Evolutionary conservation across 2,888 invertebrate species (phyloP), one percentile per base, ranked within the genome.

Genomic region (Cyclophora albipunctata): DNA sequence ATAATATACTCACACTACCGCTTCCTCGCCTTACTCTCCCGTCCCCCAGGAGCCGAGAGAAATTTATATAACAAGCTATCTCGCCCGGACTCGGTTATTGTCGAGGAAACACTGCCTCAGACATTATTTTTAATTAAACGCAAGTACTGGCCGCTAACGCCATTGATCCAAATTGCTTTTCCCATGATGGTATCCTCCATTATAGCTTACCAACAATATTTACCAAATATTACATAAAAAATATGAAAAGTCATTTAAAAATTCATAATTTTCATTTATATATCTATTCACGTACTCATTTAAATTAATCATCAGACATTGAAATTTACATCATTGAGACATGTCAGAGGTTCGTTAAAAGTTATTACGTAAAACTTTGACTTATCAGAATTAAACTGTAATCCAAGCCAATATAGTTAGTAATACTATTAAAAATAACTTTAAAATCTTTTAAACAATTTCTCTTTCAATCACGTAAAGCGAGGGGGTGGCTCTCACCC

Each of bases 11-110:
- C 87, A 85, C 84, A 87, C 87, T 84, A 82, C 84, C 78, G 75
- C 80, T 80, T 73, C 81, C 81, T 81, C 81, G 80, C 84, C 83
- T 83, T 81, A 78, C 75, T 78, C 81, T 78, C 82, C 81, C 83
- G 73, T 84, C 87, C 85, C 85, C 79, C 75, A 84, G 85, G 86
- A 86, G 77, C 74, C 80, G 78, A 75, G 81, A 82, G 83, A 86
- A 87, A 87, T 86, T 87, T 87, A 88, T 87, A 84, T 87, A 87
- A 87, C 88, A 87, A 85, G 83, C 86, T 80, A 85, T 87, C 84
- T 84, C 82, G 78, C 75, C 82, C 78, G 74, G 81, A 78, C 82
- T 75, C 78, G 77, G 84, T 81, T 85, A 84, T 86, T 85, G 86
- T 84, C 76, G 79, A 73, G 78, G 70, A 80, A 84, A 84, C 81